Conservation (phyloP, 2,797 vertebrate species). For the Parauchenoglanis ngamensis region DNA sequence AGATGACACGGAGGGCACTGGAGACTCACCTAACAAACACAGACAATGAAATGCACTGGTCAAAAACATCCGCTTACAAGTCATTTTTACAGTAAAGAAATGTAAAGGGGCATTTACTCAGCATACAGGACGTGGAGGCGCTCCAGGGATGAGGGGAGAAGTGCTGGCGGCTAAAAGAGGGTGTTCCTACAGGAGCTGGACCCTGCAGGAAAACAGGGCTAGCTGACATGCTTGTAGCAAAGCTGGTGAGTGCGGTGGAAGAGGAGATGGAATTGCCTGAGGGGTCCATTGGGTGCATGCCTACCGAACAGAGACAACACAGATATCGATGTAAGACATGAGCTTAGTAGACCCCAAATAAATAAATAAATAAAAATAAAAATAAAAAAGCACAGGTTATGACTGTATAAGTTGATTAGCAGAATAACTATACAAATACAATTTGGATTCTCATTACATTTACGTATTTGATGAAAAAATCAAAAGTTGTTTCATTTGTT, state of each 20-base stretch:
- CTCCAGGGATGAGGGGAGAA: slow-evolving; percentile 99
- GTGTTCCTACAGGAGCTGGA: slow-evolving; percentile 86
- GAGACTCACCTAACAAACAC: slow-evolving; percentile 88
- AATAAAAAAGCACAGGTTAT: not conserved
- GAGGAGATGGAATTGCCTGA: slow-evolving; percentile 78
- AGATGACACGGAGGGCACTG: slow-evolving; percentile 90
- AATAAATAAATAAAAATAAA: not conserved
- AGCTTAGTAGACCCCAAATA: not conserved
- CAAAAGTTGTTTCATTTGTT: too few species aligned
- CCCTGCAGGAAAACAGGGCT: slow-evolving; percentile 93
- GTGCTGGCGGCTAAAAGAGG: slow-evolving; percentile 98
- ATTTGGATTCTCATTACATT: not conserved
- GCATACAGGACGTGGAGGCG: slow-evolving; percentile 92
- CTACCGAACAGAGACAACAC: slow-evolving; percentile 61
- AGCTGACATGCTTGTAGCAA: slow-evolving; percentile 91
- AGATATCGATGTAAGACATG: too few species aligned
- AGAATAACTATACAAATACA: not conserved
- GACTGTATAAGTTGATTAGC: too few species aligned
- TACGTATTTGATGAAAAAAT: not conserved
- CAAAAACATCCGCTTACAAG: not conserved
- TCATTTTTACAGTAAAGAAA: not conserved
- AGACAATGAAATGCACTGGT: not conserved
- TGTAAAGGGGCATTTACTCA: not conserved
- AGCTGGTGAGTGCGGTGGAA: slow-evolving; percentile 88
- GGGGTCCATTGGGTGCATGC: slow-evolving; percentile 83